A percentile compares a stretch with the other conserved stretches of the same genome.
Evolutionary conservation across 2,888 invertebrate genomes (phyloP).

Genomic region (Lathronympha strigana): DNA sequence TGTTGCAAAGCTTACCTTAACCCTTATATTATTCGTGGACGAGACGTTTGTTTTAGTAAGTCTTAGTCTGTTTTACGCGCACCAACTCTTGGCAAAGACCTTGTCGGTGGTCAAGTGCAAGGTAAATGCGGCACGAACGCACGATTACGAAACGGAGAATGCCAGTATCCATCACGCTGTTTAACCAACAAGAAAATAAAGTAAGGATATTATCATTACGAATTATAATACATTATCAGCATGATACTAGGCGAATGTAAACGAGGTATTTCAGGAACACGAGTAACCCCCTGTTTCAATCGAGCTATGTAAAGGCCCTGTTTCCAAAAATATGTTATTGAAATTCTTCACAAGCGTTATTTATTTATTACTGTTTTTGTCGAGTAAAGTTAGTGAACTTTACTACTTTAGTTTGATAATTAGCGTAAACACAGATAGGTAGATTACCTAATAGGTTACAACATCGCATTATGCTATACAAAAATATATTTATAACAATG

Average conservation of each 20-base stretch:
- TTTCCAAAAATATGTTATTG: background rate
- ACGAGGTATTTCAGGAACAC: background rate
- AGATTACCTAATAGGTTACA: constrained; percentile 12
- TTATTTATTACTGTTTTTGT: too few relatives aligned
- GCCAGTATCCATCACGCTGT: background rate
- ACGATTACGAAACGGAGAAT: constrained; percentile 15
- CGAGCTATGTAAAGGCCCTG: background rate
- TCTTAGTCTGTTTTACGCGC: background rate
- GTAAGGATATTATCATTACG: too few relatives aligned
- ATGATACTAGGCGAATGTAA: background rate
- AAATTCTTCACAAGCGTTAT: background rate
- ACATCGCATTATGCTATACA: constrained; percentile 1
- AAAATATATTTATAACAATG: constrained; percentile 4
- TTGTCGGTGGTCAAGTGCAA: constrained; percentile 31
- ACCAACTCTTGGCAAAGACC: constrained; percentile 16
- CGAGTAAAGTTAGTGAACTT: background rate
- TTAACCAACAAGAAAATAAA: too few relatives aligned
- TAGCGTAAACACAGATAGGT: too few relatives aligned
- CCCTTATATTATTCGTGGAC: too few relatives aligned
- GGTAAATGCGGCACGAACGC: constrained; percentile 20
- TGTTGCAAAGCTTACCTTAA: too few relatives aligned
- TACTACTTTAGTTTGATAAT: too few relatives aligned
- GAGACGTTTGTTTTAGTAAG: too few relatives aligned
- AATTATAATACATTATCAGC: background rate
- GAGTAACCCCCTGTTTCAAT: background rate